Evolutionary conservation across 1,140 invertebrate genomes (phyloP), one percentile per base, ranked within the genome.

Genomic region (Pseudomyrmex cubaensis): DNA sequence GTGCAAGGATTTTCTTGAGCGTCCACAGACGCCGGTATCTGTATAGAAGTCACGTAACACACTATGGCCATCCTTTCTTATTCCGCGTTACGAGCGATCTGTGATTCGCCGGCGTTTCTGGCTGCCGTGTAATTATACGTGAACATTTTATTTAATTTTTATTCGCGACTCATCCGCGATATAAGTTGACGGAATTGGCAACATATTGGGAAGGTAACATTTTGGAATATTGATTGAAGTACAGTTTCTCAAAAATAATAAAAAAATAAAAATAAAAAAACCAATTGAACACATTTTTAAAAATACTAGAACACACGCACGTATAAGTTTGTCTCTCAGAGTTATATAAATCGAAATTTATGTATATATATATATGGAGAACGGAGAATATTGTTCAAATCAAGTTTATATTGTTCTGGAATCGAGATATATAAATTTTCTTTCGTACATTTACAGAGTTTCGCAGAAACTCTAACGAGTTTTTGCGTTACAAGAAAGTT

Each of bases 31-130:
- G 17, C n/a, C 22, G 75, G 66, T 84, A 80, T 84, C 75, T 84
- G 75, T 70, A 84, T 22, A 61, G 35, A 35, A 69, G 75, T 84
- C 83, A 84, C 83, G 83, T 84, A 84, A 70, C 64, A 22, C 63
- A 25, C 57, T 15, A 50, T 44, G 59, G 10, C 9, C 67, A 64
- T 46, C 61, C 10, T 73, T 69, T 82, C 44, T 83, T 69, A 83
- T 85, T 54, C 80, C 9, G 46, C 67, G 67, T 54, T 46, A 73
- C 72, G 61, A 72, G 85, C 75, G 83, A 82, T 85, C 64, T 85
- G 75, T 82, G 72, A 87, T 87, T 82, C 70, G 59, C 13, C 13
- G 20, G 50, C 72, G 48, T 22, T 48, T 62, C 48, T 35, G 44
- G 5, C 5, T 35, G 35, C 35, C 50, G 50, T n/a, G 50, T 8